Evolutionary conservation across 2,113 vertebrate genomes (phyloP).

Genomic region (Pangasianodon hypophthalmus): DNA sequence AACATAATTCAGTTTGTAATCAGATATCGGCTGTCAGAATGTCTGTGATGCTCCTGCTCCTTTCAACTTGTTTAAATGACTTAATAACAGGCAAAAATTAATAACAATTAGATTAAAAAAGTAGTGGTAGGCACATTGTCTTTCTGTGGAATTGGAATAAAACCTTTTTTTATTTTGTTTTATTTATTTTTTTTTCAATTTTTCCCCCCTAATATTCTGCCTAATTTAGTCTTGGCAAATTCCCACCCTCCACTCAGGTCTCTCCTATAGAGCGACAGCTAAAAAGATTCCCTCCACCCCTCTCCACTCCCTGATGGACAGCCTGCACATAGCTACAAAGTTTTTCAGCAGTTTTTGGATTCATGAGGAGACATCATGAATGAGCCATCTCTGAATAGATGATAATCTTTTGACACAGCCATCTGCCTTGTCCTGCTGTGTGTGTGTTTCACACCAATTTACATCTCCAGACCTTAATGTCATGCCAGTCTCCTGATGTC

Average conservation of each 20-base stretch:
- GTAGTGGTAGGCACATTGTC: not conserved
- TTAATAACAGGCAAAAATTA: not conserved
- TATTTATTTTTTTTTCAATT: no score
- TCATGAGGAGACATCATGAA: not conserved
- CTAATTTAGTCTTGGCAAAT: not conserved
- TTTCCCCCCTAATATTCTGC: not conserved
- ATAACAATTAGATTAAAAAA: not conserved
- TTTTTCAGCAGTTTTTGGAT: not conserved
- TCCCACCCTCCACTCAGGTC: not conserved
- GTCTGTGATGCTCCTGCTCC: not conserved
- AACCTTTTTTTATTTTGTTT: not conserved
- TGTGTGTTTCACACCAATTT: conserved; percentile 19
- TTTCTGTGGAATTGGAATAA: not conserved
- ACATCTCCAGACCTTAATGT: not conserved
- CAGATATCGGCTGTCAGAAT: not conserved
- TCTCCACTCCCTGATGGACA: not conserved
- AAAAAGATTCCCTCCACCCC: no score
- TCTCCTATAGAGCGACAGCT: not conserved
- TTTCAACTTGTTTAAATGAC: not conserved
- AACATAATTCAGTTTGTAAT: not conserved
- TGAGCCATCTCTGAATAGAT: no score
- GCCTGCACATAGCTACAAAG: not conserved
- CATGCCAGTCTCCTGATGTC: not conserved
- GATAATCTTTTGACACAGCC: not conserved
- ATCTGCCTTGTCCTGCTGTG: conserved; percentile 2